A percentile compares a stretch with the other conserved stretches of the same genome.
These are phyloP conservation scores for Riptortus pedestris DNA, from an alignment of 1,140 invertebrate species.

Conservation along the genomic window DNA sequence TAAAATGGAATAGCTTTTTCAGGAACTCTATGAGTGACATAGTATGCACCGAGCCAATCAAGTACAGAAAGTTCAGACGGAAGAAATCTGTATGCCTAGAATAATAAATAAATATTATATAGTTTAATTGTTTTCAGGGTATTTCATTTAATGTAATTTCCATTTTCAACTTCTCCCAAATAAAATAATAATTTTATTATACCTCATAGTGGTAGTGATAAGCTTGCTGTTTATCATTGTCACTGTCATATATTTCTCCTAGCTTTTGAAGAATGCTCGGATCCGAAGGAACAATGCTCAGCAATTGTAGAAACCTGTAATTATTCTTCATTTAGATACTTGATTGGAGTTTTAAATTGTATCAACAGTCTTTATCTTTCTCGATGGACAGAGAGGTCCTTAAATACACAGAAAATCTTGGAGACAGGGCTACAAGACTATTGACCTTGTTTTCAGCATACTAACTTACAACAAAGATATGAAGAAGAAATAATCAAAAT, in stretches of 20 bases:
- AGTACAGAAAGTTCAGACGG: constrained; percentile 82
- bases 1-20: constrained; percentile 86
- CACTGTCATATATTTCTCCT: constrained; percentile 71
- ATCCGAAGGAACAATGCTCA: constrained; percentile 75
- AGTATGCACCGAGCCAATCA: constrained; percentile 85
- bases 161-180: no score
- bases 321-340: background rate
- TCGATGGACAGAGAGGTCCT: no score
- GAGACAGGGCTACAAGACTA: no score
- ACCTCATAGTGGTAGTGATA: constrained; percentile 87
- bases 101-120: no score
- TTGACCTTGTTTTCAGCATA: no score
- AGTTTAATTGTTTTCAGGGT: no score
- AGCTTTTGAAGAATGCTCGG: constrained; percentile 69
- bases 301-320: constrained; percentile 68
- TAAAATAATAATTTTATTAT: background rate
- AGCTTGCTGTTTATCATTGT: constrained; percentile 82
- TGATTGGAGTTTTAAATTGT: background rate
- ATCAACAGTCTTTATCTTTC: no score
- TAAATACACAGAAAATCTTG: no score
- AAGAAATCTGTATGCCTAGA: constrained; percentile 73
- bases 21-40: constrained; percentile 74
- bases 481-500: no score
- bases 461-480: no score
- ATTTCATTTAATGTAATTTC: background rate